Percentiles rank a stretch among this genome's conserved stretches.
These are phyloP conservation scores for Allacma fusca DNA, from an alignment of 2,888 invertebrate genomes.

Conservation along the genomic window DNA sequence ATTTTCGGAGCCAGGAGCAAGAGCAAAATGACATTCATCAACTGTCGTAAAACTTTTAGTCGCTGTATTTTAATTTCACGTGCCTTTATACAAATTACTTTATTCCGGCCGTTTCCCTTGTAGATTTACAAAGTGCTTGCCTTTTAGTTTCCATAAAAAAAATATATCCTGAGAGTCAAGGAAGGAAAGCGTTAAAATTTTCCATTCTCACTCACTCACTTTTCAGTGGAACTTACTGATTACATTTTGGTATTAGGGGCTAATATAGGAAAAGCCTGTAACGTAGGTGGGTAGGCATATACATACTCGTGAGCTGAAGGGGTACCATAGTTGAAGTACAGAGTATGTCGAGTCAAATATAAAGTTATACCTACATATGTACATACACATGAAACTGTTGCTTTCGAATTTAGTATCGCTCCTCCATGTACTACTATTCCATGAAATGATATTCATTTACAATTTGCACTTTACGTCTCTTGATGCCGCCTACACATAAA, in stretches of 20 bases:
- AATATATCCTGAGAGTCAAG: not conserved
- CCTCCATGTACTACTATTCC: not conserved
- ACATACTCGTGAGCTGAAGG: too few relatives aligned
- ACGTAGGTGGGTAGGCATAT: too few relatives aligned
- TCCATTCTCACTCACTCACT: not conserved
- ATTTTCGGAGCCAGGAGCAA: too few relatives aligned
- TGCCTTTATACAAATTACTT: not conserved
- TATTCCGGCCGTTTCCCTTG: slow-evolving; percentile 12
- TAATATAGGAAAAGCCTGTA: too few relatives aligned
- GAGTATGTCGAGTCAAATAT: too few relatives aligned
- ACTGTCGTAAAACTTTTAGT: not conserved
- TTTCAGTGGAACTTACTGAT: too few relatives aligned
- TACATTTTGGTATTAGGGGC: too few relatives aligned
- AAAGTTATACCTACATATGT: too few relatives aligned
- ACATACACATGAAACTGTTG: too few relatives aligned
- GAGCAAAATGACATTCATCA: not conserved
- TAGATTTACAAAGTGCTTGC: not conserved
- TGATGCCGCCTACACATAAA: slow-evolving; percentile 8
- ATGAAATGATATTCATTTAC: slow-evolving; percentile 12
- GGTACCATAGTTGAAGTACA: too few relatives aligned
- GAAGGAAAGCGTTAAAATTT: not conserved
- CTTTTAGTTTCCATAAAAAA: not conserved
- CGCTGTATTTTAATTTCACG: slow-evolving; percentile 11
- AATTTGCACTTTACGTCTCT: slow-evolving; percentile 7
- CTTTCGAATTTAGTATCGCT: too few relatives aligned